Percentiles rank a stretch among this genome's conserved stretches.
Conservation (phyloP, 2,888 invertebrate genomes). For the Lutraria lutraria region DNA sequence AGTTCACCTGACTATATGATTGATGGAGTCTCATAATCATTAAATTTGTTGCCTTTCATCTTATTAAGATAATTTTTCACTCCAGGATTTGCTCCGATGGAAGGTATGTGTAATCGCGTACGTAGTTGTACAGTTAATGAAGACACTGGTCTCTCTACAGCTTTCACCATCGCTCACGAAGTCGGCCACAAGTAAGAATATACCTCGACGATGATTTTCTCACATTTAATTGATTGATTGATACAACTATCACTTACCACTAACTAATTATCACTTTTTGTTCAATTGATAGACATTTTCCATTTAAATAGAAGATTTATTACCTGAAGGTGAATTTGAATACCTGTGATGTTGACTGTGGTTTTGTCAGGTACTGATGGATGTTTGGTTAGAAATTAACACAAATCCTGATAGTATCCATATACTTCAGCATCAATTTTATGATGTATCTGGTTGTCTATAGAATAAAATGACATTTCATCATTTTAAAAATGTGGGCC, state of each 20-base stretch:
- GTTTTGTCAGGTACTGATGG: background rate
- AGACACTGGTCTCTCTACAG: constrained; percentile 84
- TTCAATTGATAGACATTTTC: constrained; percentile 10
- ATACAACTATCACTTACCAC: constrained; percentile 1
- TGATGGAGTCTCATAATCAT: background rate
- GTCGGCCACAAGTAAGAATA: constrained; percentile 84
- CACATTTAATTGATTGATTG: background rate
- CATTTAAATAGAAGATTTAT: constrained; percentile 21
- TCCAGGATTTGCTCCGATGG: constrained; percentile 84
- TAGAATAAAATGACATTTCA: background rate
- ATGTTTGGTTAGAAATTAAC: background rate
- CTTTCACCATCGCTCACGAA: constrained; percentile 85
- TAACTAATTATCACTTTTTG: constrained; percentile 1
- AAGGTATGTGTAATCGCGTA: constrained; percentile 84
- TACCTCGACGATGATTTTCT: constrained; percentile 1
- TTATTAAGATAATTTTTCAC: background rate
- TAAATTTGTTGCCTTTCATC: background rate
- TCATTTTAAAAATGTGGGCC: background rate
- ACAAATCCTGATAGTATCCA: background rate
- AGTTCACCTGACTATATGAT: background rate
- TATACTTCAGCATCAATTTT: background rate
- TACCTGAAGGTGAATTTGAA: background rate
- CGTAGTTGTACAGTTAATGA: constrained; percentile 85
- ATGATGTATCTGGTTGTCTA: background rate
- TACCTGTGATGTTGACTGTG: background rate